phyloP scores from a whole-genome alignment of 2,797 vertebrate species.

The Mionectes olivaceus region DNA sequence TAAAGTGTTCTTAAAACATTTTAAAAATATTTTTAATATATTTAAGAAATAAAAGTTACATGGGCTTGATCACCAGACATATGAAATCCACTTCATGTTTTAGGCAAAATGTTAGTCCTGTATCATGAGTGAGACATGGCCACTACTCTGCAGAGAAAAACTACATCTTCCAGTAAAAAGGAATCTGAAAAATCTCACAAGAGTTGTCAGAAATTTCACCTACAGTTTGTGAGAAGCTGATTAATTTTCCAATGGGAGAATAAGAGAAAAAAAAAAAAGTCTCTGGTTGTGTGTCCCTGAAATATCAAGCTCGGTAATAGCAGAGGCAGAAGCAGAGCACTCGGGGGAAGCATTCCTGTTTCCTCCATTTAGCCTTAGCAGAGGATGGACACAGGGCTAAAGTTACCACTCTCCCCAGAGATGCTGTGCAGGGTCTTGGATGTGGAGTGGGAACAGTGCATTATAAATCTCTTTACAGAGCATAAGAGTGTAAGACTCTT shows the following conservation, averaged over 20 bases:
- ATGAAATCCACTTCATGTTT: not conserved
- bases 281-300: not conserved
- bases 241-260: slow-evolving; percentile 28
- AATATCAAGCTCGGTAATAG: slow-evolving; percentile 36
- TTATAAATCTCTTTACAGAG: slow-evolving; percentile 40
- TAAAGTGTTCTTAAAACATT: not conserved
- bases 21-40: not conserved
- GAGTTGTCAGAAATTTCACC: slow-evolving; percentile 53
- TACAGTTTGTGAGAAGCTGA: slow-evolving; percentile 20
- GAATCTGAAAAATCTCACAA: not conserved
- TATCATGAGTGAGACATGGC: slow-evolving; percentile 2
- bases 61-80: not conserved
- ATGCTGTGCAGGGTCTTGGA: not conserved
- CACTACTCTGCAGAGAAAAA: not conserved
- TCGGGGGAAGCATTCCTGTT: slow-evolving; percentile 45
- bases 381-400: not conserved
- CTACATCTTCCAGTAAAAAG: not conserved
- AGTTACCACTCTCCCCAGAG: slow-evolving; percentile 40
- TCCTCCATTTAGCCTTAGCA: slow-evolving; percentile 61
- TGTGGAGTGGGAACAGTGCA: not conserved
- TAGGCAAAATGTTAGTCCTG: not conserved
- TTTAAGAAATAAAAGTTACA: not conserved
- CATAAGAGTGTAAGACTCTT: not conserved
- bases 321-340: slow-evolving; percentile 17
- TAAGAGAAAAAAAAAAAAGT: not conserved